Evolutionary conservation across 2,113 vertebrate genomes (phyloP).

Genomic region (Dasyprocta punctata): DNA sequence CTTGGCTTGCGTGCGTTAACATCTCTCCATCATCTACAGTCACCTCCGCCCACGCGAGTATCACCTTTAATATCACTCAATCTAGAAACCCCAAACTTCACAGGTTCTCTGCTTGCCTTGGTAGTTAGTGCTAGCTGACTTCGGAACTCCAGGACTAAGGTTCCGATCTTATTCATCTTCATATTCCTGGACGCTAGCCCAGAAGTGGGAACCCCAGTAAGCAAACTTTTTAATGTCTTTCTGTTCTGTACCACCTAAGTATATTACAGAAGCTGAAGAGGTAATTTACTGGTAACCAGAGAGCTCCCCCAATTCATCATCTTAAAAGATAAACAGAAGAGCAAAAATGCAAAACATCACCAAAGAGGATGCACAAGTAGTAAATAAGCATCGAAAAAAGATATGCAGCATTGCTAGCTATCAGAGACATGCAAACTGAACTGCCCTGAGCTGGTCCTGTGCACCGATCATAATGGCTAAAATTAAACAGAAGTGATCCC

Average conservation of each 20-base stretch:
- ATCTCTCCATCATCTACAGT: neutral
- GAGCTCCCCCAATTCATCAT: neutral
- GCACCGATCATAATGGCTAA: neutral
- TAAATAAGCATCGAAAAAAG: slow-evolving; percentile 12
- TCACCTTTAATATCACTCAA: neutral
- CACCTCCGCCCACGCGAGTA: neutral
- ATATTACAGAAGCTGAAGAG: neutral
- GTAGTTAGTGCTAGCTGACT: neutral
- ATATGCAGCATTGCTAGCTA: neutral
- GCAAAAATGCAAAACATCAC: slow-evolving; percentile 21
- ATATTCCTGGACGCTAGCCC: neutral
- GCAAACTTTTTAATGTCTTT: neutral
- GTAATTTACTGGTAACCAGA: neutral
- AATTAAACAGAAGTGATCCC: neutral
- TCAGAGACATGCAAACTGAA: slow-evolving; percentile 14
- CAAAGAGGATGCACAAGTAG: neutral
- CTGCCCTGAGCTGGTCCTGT: neutral
- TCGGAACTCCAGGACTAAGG: slow-evolving; percentile 1
- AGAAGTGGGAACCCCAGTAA: neutral
- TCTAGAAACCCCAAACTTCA: slow-evolving; percentile 11
- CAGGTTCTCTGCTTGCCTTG: neutral
- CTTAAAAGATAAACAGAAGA: slow-evolving; percentile 4
- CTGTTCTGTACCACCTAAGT: neutral
- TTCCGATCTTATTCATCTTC: slow-evolving; percentile 13
- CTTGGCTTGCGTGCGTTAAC: neutral